Conservation (phyloP, 2,888 invertebrate species). For the Epirrhoe alternata region DNA sequence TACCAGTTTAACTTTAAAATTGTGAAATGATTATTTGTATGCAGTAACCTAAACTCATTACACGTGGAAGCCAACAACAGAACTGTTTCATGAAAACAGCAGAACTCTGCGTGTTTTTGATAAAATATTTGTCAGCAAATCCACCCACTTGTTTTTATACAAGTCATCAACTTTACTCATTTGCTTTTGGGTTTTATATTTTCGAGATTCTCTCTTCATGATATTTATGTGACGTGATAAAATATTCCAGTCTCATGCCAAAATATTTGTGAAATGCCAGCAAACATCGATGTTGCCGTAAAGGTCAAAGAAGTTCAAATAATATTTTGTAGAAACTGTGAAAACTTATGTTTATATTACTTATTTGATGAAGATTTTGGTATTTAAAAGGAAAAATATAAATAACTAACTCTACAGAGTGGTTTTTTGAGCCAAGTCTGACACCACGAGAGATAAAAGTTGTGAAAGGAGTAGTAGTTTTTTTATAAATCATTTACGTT, state of each 20-base stretch:
- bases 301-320: conserved; percentile 50
- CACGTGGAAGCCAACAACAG: no score
- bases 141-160: background rate
- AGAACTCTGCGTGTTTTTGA: background rate
- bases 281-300: conserved; percentile 35
- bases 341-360: no score
- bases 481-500: no score
- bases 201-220: background rate
- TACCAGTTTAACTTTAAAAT: no score
- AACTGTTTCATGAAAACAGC: background rate
- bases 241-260: conserved; percentile 30
- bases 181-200: background rate
- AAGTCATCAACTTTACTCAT: background rate
- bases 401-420: no score
- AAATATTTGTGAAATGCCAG: conserved; percentile 37
- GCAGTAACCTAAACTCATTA: no score
- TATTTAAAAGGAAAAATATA: no score
- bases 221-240: conserved; percentile 12
- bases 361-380: no score
- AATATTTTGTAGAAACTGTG: background rate
- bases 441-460: no score
- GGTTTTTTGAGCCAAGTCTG: no score
- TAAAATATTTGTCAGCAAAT: background rate
- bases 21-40: no score
- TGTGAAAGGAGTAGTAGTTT: no score